Conservation (phyloP, 2,113 vertebrate species). For the Chaetodon trifascialis region DNA sequence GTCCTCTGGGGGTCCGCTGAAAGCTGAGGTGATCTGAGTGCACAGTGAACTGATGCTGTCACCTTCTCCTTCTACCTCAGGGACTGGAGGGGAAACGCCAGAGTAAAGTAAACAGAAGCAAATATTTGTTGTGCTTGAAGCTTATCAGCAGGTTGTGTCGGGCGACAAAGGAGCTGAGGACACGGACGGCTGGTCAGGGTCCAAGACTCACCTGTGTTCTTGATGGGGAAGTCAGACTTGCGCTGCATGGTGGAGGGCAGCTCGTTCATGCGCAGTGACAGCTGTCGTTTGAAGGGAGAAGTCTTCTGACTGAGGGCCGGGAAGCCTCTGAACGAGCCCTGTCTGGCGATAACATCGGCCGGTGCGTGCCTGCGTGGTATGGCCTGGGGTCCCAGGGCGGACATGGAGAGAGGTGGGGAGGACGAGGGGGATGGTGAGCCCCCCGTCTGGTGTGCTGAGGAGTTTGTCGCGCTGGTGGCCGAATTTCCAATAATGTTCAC, state of each 20-base stretch:
- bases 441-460: constrained; percentile 77
- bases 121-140: not conserved
- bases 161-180: not conserved
- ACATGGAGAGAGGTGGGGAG: constrained; percentile 88
- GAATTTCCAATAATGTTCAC: constrained; percentile 70
- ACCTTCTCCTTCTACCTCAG: constrained; percentile 93
- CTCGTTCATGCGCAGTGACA: constrained; percentile 96
- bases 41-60: constrained; percentile 98
- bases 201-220: constrained; percentile 88
- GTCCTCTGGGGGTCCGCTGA: constrained; percentile 93
- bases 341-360: constrained; percentile 93
- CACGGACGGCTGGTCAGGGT: not conserved
- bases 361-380: constrained; percentile 96
- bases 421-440: constrained; percentile 86
- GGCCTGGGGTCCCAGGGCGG: constrained; percentile 84
- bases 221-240: constrained; percentile 96
- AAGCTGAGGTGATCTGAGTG: constrained; percentile 95
- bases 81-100: constrained; percentile 81
- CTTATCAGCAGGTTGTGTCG: not conserved
- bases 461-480: constrained; percentile 45
- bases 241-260: constrained; percentile 97
- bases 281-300: constrained; percentile 96
- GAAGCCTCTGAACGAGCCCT: constrained; percentile 98
- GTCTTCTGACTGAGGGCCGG: constrained; percentile 97
- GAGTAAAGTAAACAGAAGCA: not conserved